Evolutionary conservation across 2,888 invertebrate genomes (phyloP), one percentile per base, ranked within the genome.

Genomic region (Teinopalpus imperialis): DNA sequence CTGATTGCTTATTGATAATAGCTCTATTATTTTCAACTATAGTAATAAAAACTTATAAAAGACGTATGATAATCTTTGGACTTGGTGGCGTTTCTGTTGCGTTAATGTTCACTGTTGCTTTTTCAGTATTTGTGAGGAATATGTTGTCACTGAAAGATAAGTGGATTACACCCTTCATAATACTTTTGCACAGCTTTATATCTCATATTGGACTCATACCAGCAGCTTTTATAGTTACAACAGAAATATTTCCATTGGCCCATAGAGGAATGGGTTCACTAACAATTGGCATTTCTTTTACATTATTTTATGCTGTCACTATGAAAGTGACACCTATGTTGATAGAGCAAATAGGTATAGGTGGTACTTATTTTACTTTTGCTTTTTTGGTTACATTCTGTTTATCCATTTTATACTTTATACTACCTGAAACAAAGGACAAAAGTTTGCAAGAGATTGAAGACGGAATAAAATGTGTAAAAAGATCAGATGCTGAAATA

Each of bases 371-470:
- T 51, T 51, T 51, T 2, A 59, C 66, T 2, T 74, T 61, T 26
- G 71, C 61, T 1, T 5, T 56, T 0, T 39, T 48, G 31, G 49
- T 73, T 12, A 31, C 51, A 6, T 5, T 63, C 2, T 61, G 66
- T 47, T 50, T 69, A 1, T 2, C 55, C 0, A n/a, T 62, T 13
- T 49, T 74, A 29, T 61, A 59, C 47, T 64, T 52, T 30, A 48
- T 68, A 20, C 20, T 75, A 12, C 68, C 68, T 7, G 75, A 75
- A 52, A 74, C 74, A 1, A 74, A 73, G 43, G 66, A 69, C 34
- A 71, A 54, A 43, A 63, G 66, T 0, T 49, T 74, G 20, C 66
- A 67, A 40, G 63, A 72, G 9, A 70, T 74, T 24, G 73, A 73
- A 49, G 54, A 66, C 51, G 61, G 65, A 36, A 54, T 74, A 1